A percentile compares a stretch with the other conserved stretches of the same genome.
These are phyloP conservation scores for Idris sp. DNA, from an alignment of 1,140 invertebrate genomes.

Conservation along the genomic window DNA sequence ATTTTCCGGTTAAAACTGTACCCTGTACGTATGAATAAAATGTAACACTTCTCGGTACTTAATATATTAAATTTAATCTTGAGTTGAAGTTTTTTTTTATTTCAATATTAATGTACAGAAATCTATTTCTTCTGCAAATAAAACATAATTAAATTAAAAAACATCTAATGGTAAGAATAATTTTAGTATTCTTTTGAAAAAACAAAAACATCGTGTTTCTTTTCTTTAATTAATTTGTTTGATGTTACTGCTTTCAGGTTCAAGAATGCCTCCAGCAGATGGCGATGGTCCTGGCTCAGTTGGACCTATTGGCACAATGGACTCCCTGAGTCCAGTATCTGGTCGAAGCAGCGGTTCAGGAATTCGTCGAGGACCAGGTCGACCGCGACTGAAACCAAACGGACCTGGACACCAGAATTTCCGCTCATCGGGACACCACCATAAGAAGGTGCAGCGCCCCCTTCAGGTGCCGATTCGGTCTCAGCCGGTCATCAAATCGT, in stretches of 20 bases:
- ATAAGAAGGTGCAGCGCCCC: constrained; percentile 70
- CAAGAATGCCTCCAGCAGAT: constrained; percentile 61
- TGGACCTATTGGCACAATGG: constrained; percentile 64
- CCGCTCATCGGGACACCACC: constrained; percentile 76
- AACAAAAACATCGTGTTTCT: too few relatives aligned
- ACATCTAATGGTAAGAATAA: too few relatives aligned
- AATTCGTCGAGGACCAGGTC: constrained; percentile 84
- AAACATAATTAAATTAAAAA: too few relatives aligned
- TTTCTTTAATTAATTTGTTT: too few relatives aligned
- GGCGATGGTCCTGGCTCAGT: constrained; percentile 71
- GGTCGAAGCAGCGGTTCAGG: constrained; percentile 77
- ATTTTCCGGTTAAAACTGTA: too few relatives aligned
- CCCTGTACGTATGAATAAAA: too few relatives aligned
- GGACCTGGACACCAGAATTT: constrained; percentile 82
- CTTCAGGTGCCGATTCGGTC: constrained; percentile 75
- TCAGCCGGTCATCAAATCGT: constrained; percentile 66
- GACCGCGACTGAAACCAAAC: constrained; percentile 84
- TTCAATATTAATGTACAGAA: too few relatives aligned
- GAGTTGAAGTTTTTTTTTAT: too few relatives aligned
- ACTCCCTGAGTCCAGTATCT: constrained; percentile 35
- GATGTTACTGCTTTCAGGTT: constrained; percentile 41
- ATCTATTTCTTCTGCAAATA: too few relatives aligned
- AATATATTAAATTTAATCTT: too few relatives aligned
- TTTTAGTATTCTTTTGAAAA: too few relatives aligned
- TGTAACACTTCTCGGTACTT: too few relatives aligned